These are phyloP conservation scores for Clarias laeviceps DNA, from an alignment of 2,797 vertebrate genomes.

Conservation along the genomic window DNA sequence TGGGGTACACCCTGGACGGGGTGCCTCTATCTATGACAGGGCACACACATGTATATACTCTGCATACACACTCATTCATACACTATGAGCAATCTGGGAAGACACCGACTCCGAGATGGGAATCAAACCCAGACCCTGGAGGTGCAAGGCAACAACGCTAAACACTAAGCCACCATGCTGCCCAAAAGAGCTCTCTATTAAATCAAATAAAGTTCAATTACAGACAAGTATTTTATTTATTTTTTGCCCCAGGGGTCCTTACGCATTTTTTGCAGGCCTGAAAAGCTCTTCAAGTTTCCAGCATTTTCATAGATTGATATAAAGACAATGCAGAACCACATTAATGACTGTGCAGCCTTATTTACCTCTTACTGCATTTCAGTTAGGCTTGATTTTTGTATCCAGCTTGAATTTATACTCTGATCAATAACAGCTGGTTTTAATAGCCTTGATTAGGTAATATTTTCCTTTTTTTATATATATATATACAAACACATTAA, in stretches of 20 bases:
- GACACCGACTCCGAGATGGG: too few species aligned
- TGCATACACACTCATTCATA: too few species aligned
- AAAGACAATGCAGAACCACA: not conserved
- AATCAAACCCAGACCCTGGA: too few species aligned
- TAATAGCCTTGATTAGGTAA: not conserved
- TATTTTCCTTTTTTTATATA: not conserved
- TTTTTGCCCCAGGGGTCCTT: not conserved
- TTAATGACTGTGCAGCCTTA: not conserved
- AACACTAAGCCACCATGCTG: too few species aligned
- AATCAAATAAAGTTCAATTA: conserved; percentile 18
- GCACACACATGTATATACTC: too few species aligned
- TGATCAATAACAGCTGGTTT: conserved; percentile 5
- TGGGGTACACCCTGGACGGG: too few species aligned
- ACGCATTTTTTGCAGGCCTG: not conserved
- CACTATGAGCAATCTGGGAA: too few species aligned
- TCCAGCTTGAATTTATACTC: conserved; percentile 5
- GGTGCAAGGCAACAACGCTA: too few species aligned
- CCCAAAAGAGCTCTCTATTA: not conserved
- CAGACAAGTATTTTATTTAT: not conserved
- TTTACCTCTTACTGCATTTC: not conserved
- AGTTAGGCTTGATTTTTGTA: not conserved
- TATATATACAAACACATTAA: not conserved
- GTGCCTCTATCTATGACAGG: too few species aligned
- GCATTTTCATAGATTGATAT: not conserved
- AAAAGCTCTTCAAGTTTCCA: not conserved